Conservation (phyloP, 2,113 vertebrate genomes). For the Apteryx owenii region DNA sequence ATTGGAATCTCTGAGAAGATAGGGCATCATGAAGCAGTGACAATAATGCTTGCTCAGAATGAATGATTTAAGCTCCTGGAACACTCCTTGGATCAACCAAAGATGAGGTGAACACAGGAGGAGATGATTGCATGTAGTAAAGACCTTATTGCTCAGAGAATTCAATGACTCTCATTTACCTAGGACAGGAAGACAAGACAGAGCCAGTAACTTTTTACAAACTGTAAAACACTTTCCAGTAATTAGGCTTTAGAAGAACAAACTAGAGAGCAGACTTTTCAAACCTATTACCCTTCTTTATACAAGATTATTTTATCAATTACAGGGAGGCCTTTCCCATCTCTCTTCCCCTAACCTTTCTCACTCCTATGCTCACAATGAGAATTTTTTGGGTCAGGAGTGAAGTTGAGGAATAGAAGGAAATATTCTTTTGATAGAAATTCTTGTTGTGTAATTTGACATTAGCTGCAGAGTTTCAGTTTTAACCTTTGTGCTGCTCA, state of each 20-base stretch:
- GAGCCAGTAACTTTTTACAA: background rate
- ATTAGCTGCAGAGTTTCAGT: background rate
- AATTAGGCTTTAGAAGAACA: background rate
- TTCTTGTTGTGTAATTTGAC: background rate
- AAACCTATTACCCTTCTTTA: background rate
- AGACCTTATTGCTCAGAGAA: background rate
- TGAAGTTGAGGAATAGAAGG: background rate
- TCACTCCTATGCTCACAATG: background rate
- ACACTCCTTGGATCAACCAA: background rate
- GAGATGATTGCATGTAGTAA: background rate
- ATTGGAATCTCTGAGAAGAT: background rate
- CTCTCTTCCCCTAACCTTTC: background rate
- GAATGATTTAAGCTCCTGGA: background rate
- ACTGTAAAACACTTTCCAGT: background rate
- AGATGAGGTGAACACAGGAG: background rate
- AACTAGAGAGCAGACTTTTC: background rate
- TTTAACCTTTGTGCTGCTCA: background rate
- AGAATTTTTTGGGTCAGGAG: background rate
- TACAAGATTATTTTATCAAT: background rate
- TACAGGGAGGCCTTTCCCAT: background rate
- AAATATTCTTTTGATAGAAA: background rate
- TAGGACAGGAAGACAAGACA: background rate
- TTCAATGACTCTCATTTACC: background rate
- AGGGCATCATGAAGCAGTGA: background rate
- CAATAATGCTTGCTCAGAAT: accelerated